Conservation (phyloP, 2,113 vertebrate species). For the Lichenostomus cassidix region DNA sequence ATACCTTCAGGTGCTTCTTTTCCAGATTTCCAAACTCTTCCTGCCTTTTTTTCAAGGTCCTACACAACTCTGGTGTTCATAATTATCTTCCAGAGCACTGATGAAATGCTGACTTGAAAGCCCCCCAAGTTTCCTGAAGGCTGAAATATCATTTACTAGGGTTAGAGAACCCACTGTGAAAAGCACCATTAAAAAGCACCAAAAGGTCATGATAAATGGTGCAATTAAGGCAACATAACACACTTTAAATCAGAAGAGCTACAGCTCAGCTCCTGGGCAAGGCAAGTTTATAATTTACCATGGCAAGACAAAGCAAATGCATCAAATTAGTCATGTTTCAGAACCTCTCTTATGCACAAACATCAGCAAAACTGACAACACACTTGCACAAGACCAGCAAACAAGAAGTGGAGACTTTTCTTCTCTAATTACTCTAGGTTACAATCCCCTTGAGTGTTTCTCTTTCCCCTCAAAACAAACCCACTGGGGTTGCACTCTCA, state of each 20-base stretch:
- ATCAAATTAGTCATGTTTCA: background rate
- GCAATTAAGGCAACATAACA: background rate
- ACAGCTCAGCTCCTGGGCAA: background rate
- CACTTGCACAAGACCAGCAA: background rate
- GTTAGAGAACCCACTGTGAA: background rate
- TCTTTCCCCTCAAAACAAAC: background rate
- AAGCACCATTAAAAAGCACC: background rate
- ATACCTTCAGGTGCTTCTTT: background rate
- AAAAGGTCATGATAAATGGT: background rate
- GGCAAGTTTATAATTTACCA: background rate
- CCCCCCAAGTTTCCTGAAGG: background rate
- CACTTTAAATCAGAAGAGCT: background rate
- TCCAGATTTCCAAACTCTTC: background rate
- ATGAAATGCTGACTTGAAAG: background rate
- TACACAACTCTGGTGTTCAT: background rate
- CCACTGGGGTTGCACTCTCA: fast-evolving
- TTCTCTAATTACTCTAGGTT: background rate
- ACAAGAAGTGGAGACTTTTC: background rate
- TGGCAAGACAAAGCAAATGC: background rate
- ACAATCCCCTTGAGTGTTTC: background rate
- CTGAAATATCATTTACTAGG: background rate
- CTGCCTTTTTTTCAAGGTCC: background rate
- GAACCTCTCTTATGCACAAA: background rate
- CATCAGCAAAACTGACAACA: background rate
- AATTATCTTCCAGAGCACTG: background rate